A percentile compares a stretch with the other conserved stretches of the same genome.
Conservation (phyloP, 2,888 invertebrate genomes). For the Ophion ventricosus region DNA sequence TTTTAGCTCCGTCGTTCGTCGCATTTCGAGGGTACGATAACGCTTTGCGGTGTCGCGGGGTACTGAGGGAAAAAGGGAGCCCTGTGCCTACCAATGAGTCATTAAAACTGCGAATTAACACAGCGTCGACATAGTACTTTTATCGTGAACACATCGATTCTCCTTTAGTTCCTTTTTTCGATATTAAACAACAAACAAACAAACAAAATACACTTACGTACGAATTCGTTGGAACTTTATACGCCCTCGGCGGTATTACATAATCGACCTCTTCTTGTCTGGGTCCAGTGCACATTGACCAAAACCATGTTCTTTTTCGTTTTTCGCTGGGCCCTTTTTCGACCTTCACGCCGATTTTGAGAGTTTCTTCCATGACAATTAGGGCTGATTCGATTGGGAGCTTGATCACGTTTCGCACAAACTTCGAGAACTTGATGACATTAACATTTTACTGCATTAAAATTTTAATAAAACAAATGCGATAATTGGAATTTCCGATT, state of each 20-base stretch:
- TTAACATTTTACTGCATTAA: not conserved
- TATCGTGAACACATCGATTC: not conserved
- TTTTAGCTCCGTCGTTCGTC: not conserved
- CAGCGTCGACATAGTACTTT: not conserved
- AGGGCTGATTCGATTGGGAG: not conserved
- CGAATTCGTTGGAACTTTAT: conserved; percentile 49
- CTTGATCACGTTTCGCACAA: not conserved
- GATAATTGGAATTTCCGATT: not conserved
- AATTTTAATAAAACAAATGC: not conserved
- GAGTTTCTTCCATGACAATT: not conserved
- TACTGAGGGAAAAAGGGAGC: not conserved
- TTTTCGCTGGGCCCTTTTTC: not conserved
- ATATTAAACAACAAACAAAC: not conserved
- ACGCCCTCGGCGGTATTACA: no score
- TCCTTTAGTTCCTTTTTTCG: conserved; percentile 1
- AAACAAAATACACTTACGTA: not conserved
- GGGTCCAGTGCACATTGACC: conserved; percentile 71
- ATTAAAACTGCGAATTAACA: not conserved
- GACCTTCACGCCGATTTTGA: not conserved
- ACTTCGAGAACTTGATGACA: not conserved
- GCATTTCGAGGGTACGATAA: not conserved
- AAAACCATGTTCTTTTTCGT: conserved; percentile 14
- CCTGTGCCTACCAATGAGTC: conserved; percentile 17
- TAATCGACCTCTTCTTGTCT: conserved; percentile 75
- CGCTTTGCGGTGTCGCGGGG: no score